Percentiles rank a stretch among this genome's conserved stretches.
phyloP scores from a whole-genome alignment of 2,113 vertebrate genomes.

The Phrynosoma blainvillii region DNA sequence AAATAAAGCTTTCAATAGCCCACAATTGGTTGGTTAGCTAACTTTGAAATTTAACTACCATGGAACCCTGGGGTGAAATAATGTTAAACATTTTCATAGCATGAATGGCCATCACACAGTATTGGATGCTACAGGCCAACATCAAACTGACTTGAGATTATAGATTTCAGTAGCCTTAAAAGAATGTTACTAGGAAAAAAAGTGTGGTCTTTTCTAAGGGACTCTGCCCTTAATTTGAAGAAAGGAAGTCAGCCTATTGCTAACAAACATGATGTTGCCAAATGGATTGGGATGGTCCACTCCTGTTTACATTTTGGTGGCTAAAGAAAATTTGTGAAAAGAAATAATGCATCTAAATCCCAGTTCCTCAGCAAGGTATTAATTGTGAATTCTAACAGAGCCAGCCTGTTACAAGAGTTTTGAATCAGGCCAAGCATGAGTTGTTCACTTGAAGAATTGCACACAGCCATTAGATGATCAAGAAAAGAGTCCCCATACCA shows the following conservation, averaged over 20 bases:
- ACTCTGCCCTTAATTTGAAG: background rate
- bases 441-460: constrained; percentile 20
- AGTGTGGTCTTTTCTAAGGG: background rate
- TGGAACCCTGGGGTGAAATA: background rate
- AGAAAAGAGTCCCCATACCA: constrained; percentile 73
- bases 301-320: background rate
- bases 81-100: background rate
- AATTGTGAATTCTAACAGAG: constrained; percentile 33
- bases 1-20: background rate
- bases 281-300: background rate
- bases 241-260: background rate
- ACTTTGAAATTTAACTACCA: constrained; percentile 7
- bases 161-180: background rate
- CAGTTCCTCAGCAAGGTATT: constrained; percentile 19
- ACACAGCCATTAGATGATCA: constrained; percentile 39
- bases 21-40: constrained; percentile 3
- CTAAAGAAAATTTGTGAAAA: background rate
- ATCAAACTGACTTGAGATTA: background rate
- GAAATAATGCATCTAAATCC: background rate
- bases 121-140: background rate
- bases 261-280: background rate
- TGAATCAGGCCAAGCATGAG: constrained; percentile 31
- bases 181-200: background rate
- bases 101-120: background rate
- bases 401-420: background rate